A percentile compares a stretch with the other conserved stretches of the same genome.
Evolutionary conservation across 2,113 vertebrate species (phyloP).

Genomic region (Crotalus helleri): DNA sequence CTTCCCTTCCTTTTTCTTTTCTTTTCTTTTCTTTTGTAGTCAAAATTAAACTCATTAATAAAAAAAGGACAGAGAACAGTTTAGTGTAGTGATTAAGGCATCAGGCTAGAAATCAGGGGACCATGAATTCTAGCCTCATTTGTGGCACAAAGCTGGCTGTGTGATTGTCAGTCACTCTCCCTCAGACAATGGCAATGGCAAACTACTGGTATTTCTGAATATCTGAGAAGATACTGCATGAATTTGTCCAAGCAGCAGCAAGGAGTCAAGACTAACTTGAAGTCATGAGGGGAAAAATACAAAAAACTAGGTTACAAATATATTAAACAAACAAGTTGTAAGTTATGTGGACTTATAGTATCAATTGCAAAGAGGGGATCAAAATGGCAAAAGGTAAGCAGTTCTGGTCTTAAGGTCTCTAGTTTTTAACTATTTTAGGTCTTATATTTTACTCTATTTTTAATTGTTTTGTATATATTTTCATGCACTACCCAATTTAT

Average conservation of each 20-base stretch:
- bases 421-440: background rate
- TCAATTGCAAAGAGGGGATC: background rate
- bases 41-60: background rate
- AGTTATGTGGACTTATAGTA: background rate
- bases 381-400: background rate
- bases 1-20: background rate
- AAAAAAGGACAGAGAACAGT: background rate
- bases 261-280: background rate
- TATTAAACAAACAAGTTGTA: background rate
- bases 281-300: too few relatives aligned
- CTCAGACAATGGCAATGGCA: background rate
- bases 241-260: background rate
- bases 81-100: background rate
- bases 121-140: background rate
- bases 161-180: background rate
- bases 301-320: background rate
- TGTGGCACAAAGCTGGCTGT: background rate
- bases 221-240: background rate
- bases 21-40: background rate
- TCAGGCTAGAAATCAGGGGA: background rate
- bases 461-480: background rate
- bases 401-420: background rate
- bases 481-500: background rate
- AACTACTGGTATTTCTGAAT: background rate
- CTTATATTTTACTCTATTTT: background rate